Base-by-base conservation (phyloP, 2,888 invertebrate genomes). In the Drosophila phalerata region DNA sequence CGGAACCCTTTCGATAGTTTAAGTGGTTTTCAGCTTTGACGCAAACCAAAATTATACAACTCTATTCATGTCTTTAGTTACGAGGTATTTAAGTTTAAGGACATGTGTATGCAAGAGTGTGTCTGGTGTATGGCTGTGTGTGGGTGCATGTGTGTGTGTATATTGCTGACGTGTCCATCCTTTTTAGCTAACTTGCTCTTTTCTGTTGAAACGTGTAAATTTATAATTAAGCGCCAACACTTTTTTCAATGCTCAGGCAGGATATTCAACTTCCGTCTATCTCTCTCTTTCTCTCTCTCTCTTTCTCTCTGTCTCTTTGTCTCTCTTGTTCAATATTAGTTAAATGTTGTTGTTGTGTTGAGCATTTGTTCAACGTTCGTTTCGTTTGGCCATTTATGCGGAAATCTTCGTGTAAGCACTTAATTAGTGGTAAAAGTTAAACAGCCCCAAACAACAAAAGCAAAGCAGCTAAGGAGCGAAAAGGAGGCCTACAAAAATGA, bases 341-440 rank as follows among this genome's bases (percentile, higher is more conserved):
- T 43, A 25, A 32, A 32, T 37, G 61, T 34, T 34, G 61, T 34
- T 34, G 28, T 34, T 19, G 38, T 8, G 62, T 25, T 55, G 38
- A 37, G 42, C 63, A 57, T 73, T 65, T 61, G 67, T 52, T 42
- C 34, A 28, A 19, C 52, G 40, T 66, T 58, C 53, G 55, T 53
- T 47, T 48, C 69, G 63, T 66, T 73, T 57, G 69, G 69, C 73
- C 71, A 77, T 82, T 78, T 79, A 65, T 72, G 79, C 56, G 72
- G 77, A 84, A 84, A 87, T 86, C 84, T 79, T 80, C 83, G 81
- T 88, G 88, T 88, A 85, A 81, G 86, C 85, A 88, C 88, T 85
- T 85, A 85, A 85, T 85, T 85, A 85, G 85, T 88, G 88, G 88
- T 82, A 75, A 88, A 85, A 88, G 85, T 85, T 80, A 88, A 88